Evolutionary conservation across 1,140 invertebrate species (phyloP).

Genomic region (Brachionus plicatilis): DNA sequence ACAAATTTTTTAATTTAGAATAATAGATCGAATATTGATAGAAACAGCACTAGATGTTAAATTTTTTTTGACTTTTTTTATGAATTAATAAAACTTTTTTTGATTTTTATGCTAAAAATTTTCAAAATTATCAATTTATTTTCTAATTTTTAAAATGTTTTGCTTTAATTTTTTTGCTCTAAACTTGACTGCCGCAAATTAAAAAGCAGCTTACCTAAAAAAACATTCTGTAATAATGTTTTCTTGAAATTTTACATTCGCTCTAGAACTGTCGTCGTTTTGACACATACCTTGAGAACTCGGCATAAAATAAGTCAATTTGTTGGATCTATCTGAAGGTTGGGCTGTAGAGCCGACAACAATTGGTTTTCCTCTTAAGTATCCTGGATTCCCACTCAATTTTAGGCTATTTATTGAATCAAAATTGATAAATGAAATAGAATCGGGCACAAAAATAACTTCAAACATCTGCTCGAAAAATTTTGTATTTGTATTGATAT

Average conservation of each 20-base stretch:
- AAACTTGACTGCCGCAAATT: too few relatives aligned
- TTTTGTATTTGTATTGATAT: background rate
- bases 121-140: too few relatives aligned
- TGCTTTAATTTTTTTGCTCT: too few relatives aligned
- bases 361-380: background rate
- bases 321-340: background rate
- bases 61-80: too few relatives aligned
- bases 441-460: background rate
- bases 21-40: too few relatives aligned
- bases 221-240: background rate
- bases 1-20: too few relatives aligned
- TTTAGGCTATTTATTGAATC: background rate
- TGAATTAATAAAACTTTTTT: too few relatives aligned
- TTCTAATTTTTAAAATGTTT: too few relatives aligned
- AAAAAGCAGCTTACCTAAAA: background rate
- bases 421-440: background rate
- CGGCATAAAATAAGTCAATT: background rate
- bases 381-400: constrained; percentile 8
- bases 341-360: background rate
- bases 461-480: background rate
- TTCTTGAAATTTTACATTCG: background rate
- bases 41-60: too few relatives aligned
- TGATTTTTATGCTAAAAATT: too few relatives aligned
- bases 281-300: background rate
- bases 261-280: background rate